phyloP scores from a whole-genome alignment of 2,888 invertebrate genomes.

The Patella depressa region DNA sequence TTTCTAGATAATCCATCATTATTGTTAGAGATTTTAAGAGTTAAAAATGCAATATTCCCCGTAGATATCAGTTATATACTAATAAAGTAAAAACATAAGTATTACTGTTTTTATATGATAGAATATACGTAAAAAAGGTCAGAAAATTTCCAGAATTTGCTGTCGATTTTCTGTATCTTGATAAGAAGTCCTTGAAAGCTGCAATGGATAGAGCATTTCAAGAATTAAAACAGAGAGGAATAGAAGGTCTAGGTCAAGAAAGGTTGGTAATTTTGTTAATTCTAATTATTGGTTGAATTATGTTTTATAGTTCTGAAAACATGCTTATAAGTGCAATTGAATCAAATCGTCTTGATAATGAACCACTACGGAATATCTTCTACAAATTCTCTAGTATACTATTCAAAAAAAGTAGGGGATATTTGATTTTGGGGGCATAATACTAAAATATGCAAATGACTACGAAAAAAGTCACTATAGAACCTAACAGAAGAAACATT shows the following conservation, averaged over 20 bases:
- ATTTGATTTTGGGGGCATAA: no score
- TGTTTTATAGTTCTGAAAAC: neutral
- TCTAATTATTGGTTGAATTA: neutral
- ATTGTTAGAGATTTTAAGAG: no score
- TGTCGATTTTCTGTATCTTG: conserved; percentile 56
- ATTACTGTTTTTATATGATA: conserved; percentile 34
- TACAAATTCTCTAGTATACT: neutral
- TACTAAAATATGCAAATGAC: no score
- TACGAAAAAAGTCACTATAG: no score
- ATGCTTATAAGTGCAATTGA: neutral
- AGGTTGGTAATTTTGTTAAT: conserved; percentile 47
- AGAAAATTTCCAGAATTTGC: conserved; percentile 68
- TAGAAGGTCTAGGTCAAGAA: conserved; percentile 64
- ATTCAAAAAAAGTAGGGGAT: no score
- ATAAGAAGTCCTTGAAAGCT: conserved; percentile 64
- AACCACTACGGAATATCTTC: no score
- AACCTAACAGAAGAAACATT: no score
- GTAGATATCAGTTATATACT: neutral
- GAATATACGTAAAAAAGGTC: conserved; percentile 71
- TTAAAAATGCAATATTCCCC: no score
- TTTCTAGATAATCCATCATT: no score
- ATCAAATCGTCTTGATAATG: no score
- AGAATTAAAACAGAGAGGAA: conserved; percentile 59
- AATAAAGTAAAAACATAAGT: neutral
- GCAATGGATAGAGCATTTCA: conserved; percentile 70